phyloP scores from a whole-genome alignment of 2,888 invertebrate species.

The Tryphoninae sp. region DNA sequence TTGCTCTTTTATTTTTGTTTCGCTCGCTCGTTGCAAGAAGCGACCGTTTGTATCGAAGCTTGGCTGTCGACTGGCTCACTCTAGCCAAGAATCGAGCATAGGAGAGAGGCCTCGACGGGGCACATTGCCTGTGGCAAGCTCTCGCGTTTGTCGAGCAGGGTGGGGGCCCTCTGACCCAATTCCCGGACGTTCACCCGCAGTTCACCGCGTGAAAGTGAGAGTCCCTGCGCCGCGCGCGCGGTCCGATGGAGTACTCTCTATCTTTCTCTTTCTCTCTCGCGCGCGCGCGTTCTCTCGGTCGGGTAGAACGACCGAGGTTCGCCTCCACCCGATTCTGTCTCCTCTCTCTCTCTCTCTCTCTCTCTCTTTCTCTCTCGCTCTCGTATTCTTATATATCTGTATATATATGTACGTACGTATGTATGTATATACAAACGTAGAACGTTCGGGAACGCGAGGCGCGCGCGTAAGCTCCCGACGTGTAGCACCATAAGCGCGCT shows the following conservation, averaged over 20 bases:
- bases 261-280: slow-evolving; percentile 61
- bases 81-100: slow-evolving; percentile 77
- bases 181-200: slow-evolving; percentile 89
- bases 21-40: slow-evolving; percentile 59
- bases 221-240: slow-evolving; percentile 80
- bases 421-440: slow-evolving; percentile 19
- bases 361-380: slow-evolving; percentile 72
- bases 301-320: slow-evolving; percentile 62
- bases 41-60: slow-evolving; percentile 80
- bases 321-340: slow-evolving; percentile 59
- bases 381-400: slow-evolving; percentile 71
- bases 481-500: slow-evolving; percentile 61
- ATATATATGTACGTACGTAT: slow-evolving; percentile 3
- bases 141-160: slow-evolving; percentile 81
- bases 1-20: not conserved
- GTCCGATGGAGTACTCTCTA: slow-evolving; percentile 52
- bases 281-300: slow-evolving; percentile 68
- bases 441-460: slow-evolving; percentile 63
- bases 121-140: slow-evolving; percentile 84
- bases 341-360: slow-evolving; percentile 72
- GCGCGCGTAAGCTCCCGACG: slow-evolving; percentile 56
- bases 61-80: slow-evolving; percentile 80
- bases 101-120: slow-evolving; percentile 77
- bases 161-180: slow-evolving; percentile 89
- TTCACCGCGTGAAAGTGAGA: slow-evolving; percentile 86